Evolutionary conservation across 2,797 vertebrate species (phyloP), one percentile per base, ranked within the genome.

Genomic region (Rhinogobio ventralis): DNA sequence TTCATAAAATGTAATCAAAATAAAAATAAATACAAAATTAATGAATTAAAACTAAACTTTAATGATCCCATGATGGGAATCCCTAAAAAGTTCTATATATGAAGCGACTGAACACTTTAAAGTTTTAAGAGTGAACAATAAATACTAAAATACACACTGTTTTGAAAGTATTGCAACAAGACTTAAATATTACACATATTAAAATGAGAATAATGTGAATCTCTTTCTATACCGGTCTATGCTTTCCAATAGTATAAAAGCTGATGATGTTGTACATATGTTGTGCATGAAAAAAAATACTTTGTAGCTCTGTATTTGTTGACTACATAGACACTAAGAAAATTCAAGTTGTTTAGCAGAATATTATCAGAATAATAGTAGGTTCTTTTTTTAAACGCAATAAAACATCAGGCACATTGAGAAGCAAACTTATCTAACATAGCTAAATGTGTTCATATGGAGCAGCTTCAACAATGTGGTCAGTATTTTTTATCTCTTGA

Each of bases 401-500:
- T 45, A 8, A 62, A 77, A 45, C 36, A 25, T 15, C 33, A 28
- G 36, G 39, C 15, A n/a, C 15, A 45, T 62, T 28, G 36, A 62
- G 36, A 62, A 45, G 39, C 68, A 72, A 72, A 60, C 45, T 36
- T 67, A n/a, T 45, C n/a, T 45, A 39, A 77, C 36, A 28, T 45
- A 28, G 23, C 53, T 60, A 28, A 62, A 25, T 45, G 75, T 45
- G 28, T 74, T 74, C 20, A 51, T 68, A 36, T 80, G 7, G 19
- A 42, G 66, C 7, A 69, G 7, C 23, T 77, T 73, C 20, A 68
- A 9, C 8, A 2, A 28, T 42, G 46, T 4, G 30, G 28, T 76
- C 51, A 80, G 19, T 87, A 33, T 87, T 66, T 42, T 67, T 72
- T 36, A 45, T 62, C n/a, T 45, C 25, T 71, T 78, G 67, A 33